A percentile compares a stretch with the other conserved stretches of the same genome.
phyloP scores from a whole-genome alignment of 2,888 invertebrate genomes.

The Copidosoma aretas region DNA sequence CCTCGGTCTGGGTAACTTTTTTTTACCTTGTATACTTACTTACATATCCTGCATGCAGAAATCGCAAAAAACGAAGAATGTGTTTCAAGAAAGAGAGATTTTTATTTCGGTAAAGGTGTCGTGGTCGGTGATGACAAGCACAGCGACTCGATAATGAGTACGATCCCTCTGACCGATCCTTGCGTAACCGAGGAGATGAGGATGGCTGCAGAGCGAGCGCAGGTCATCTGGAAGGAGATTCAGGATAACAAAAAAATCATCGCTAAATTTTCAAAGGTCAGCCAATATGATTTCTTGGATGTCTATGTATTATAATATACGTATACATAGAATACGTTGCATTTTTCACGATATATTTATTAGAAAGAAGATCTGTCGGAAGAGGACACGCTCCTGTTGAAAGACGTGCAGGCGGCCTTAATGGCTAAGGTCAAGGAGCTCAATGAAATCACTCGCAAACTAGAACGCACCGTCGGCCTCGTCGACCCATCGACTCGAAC shows the following conservation, averaged over 20 bases:
- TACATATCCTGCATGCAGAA: too few relatives aligned
- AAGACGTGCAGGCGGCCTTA: constrained; percentile 67
- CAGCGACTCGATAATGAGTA: constrained; percentile 26
- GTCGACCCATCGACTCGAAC: constrained; percentile 56
- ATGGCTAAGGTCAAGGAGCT: constrained; percentile 70
- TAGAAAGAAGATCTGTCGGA: constrained; percentile 69
- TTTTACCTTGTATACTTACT: too few relatives aligned
- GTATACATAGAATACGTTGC: too few relatives aligned
- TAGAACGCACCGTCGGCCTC: constrained; percentile 66
- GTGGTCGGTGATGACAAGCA: background rate
- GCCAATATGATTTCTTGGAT: background rate
- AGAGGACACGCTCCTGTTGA: constrained; percentile 66
- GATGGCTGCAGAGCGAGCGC: constrained; percentile 1
- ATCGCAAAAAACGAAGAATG: too few relatives aligned
- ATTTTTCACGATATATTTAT: background rate
- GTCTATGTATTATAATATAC: too few relatives aligned
- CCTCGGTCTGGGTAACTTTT: background rate
- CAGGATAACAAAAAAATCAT: constrained; percentile 7
- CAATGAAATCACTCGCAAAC: constrained; percentile 68
- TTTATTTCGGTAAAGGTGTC: background rate
- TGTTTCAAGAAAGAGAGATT: too few relatives aligned
- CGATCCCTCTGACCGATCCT: constrained; percentile 23
- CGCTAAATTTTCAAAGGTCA: constrained; percentile 7
- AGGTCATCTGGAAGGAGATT: constrained; percentile 11
- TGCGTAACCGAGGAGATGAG: constrained; percentile 16